These are phyloP conservation scores for Spialia ferax DNA, from an alignment of 2,888 invertebrate species.

Conservation along the genomic window DNA sequence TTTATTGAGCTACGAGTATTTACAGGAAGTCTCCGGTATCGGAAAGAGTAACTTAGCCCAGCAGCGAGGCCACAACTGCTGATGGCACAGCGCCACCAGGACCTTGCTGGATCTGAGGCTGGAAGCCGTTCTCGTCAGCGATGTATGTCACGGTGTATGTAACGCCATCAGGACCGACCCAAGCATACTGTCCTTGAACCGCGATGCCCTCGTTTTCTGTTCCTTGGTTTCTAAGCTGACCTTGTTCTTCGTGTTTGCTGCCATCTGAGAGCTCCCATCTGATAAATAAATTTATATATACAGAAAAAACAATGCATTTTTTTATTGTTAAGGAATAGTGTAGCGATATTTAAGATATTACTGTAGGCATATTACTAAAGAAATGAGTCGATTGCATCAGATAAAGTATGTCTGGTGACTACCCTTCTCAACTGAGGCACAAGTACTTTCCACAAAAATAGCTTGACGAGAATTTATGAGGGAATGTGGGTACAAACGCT, in stretches of 20 bases:
- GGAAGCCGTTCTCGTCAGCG: slow-evolving; percentile 85
- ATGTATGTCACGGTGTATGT: slow-evolving; percentile 87
- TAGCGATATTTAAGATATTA: too few relatives aligned
- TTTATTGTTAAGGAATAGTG: background rate
- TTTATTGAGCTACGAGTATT: slow-evolving; percentile 52
- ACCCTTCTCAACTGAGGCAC: background rate
- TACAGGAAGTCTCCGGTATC: slow-evolving; percentile 42
- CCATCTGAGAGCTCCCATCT: slow-evolving; percentile 88
- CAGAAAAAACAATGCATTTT: background rate
- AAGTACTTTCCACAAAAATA: background rate
- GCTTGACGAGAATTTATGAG: background rate
- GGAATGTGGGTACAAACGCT: too few relatives aligned
- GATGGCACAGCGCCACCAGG: slow-evolving; percentile 70
- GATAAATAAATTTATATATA: slow-evolving; percentile 28
- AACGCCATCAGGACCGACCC: slow-evolving; percentile 85
- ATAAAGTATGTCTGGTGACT: too few relatives aligned
- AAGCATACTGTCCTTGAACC: slow-evolving; percentile 86
- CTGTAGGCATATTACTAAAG: too few relatives aligned
- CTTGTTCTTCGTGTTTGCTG: slow-evolving; percentile 84
- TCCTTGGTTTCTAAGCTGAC: slow-evolving; percentile 84
- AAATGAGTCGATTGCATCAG: too few relatives aligned
- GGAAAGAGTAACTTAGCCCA: slow-evolving; percentile 59
- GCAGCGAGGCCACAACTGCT: slow-evolving; percentile 69
- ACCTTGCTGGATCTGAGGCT: slow-evolving; percentile 76
- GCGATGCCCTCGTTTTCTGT: slow-evolving; percentile 85